Conservation (phyloP, 37 sponge, comb jelly and placozoan species). For the Chondrilla cf. caribensis region DNA sequence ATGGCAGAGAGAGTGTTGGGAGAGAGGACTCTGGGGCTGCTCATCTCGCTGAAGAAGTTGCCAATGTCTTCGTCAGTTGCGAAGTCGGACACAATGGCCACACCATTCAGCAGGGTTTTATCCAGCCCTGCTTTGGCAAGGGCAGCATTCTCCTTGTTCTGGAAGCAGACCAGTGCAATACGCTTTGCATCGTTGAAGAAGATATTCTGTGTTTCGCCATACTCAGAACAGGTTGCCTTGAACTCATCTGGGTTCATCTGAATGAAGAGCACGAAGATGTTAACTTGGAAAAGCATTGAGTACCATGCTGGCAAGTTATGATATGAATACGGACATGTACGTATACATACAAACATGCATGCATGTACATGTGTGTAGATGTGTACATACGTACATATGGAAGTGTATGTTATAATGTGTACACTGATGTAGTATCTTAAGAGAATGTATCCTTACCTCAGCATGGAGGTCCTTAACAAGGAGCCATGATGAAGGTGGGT, state of each 20-base stretch:
- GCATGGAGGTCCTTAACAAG: slow-evolving; percentile 34
- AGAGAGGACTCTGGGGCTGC: neutral
- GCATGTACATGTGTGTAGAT: neutral
- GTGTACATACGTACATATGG: neutral
- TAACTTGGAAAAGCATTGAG: neutral
- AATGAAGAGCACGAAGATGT: neutral
- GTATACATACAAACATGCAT: slow-evolving; percentile 1
- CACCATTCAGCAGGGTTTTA: slow-evolving; percentile 39
- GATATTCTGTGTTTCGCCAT: slow-evolving; percentile 37
- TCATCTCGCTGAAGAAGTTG: slow-evolving; percentile 26
- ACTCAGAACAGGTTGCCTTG: slow-evolving; percentile 46
- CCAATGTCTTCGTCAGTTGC: slow-evolving; percentile 43
- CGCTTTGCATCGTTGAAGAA: slow-evolving; percentile 15
- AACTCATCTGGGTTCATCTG: slow-evolving; percentile 46
- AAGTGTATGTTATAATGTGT: too few relatives aligned
- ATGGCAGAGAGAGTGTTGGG: neutral
- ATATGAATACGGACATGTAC: neutral
- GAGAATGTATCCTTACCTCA: too few relatives aligned
- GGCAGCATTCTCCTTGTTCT: slow-evolving; percentile 31
- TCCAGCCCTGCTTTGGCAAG: slow-evolving; percentile 52
- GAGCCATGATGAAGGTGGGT: slow-evolving; percentile 61
- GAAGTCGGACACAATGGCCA: slow-evolving; percentile 28
- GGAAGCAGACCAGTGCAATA: slow-evolving; percentile 42
- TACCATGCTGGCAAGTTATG: neutral
- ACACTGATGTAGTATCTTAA: too few relatives aligned